phyloP scores from a whole-genome alignment of 2,113 vertebrate species.

The Paralichthys olivaceus region DNA sequence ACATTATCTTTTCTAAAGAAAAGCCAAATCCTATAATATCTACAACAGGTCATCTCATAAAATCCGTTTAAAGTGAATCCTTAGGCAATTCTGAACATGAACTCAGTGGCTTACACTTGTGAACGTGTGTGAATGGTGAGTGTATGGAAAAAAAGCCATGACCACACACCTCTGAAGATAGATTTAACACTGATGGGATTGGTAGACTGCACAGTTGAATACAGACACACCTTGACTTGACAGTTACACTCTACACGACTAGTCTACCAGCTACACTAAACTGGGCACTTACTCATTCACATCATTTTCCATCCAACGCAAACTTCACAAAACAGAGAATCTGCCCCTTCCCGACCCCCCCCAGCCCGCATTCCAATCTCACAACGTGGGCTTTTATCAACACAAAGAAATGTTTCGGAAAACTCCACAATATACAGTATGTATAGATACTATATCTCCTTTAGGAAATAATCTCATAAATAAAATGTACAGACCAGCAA shows the following conservation, averaged over 20 bases:
- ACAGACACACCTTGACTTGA: constrained; percentile 79
- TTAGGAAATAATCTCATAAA: constrained; percentile 85
- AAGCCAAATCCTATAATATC: constrained; percentile 76
- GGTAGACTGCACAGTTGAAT: constrained; percentile 76
- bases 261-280: constrained; percentile 78
- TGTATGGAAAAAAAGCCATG: constrained; percentile 52
- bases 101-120: constrained; percentile 65
- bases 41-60: constrained; percentile 72
- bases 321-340: constrained; percentile 75
- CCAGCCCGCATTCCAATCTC: constrained; percentile 29
- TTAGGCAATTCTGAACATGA: constrained; percentile 58
- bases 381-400: constrained; percentile 70
- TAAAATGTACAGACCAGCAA: constrained; percentile 85
- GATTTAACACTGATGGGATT: constrained; percentile 79
- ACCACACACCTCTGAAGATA: constrained; percentile 61
- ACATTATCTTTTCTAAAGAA: constrained; percentile 76
- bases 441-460: constrained; percentile 72
- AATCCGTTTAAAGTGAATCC: constrained; percentile 67
- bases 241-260: constrained; percentile 77
- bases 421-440: constrained; percentile 79
- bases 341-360: constrained; percentile 44
- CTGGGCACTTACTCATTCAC: constrained; percentile 77
- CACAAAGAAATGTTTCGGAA: constrained; percentile 79
- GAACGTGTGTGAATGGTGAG: constrained; percentile 54
- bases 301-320: constrained; percentile 72